Evolutionary conservation across 1,140 invertebrate species (phyloP).

Genomic region (Aphis gossypii): DNA sequence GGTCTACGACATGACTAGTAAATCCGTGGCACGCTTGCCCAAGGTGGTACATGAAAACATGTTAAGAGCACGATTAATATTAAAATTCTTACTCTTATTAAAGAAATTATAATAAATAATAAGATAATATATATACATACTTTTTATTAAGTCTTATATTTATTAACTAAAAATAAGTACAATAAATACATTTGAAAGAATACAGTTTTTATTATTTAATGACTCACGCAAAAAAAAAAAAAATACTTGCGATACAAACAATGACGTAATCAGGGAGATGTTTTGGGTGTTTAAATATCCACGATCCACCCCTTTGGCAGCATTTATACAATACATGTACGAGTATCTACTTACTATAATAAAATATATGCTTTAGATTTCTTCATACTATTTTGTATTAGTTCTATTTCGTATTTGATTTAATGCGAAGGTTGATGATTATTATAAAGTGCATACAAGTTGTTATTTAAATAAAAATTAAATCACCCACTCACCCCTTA

Average conservation of each 20-base stretch:
- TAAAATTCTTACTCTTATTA: too few species aligned
- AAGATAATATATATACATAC: too few species aligned
- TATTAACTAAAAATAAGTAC: too few species aligned
- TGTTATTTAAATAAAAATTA: constrained; percentile 2
- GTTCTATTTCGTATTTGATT: neutral
- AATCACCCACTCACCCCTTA: too few species aligned
- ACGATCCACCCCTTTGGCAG: neutral
- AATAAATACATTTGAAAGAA: too few species aligned
- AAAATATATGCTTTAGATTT: neutral
- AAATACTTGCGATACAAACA: neutral
- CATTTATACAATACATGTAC: neutral
- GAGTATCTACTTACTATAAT: neutral
- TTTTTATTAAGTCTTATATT: too few species aligned
- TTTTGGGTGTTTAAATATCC: neutral
- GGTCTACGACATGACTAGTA: neutral
- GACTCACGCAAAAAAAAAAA: too few species aligned
- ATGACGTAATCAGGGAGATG: neutral
- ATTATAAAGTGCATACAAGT: neutral
- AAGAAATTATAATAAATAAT: too few species aligned
- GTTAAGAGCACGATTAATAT: too few species aligned
- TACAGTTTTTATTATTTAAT: too few species aligned
- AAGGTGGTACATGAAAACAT: too few species aligned
- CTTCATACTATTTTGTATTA: neutral
- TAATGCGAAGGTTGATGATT: neutral
- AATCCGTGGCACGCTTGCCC: too few species aligned